These are phyloP conservation scores for Drosophila suzukii DNA, from an alignment of 1,140 invertebrate species.

Conservation along the genomic window DNA sequence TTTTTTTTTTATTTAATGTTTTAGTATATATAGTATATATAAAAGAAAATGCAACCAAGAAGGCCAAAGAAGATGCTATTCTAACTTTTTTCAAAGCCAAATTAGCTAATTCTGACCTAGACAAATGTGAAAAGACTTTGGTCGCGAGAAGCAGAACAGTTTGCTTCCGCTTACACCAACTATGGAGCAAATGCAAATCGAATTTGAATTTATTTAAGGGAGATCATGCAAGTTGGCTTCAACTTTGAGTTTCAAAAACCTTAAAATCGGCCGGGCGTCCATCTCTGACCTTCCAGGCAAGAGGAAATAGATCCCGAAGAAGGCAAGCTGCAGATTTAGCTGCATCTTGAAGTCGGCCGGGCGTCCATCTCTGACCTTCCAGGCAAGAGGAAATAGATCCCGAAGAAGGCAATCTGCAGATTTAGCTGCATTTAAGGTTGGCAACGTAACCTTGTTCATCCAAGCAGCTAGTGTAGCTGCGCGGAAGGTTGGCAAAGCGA, in stretches of 20 bases:
- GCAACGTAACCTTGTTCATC: neutral
- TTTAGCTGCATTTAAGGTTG: neutral
- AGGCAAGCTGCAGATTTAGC: neutral
- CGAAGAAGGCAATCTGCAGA: neutral
- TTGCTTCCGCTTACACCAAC: neutral
- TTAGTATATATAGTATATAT: too few species aligned
- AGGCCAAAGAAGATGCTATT: neutral
- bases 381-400: neutral
- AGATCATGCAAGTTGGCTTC: neutral
- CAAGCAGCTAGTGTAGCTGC: neutral
- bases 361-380: neutral
- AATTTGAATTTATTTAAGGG: neutral
- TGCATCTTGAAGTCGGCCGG: neutral
- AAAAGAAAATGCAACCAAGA: too few species aligned
- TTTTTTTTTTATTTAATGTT: too few species aligned
- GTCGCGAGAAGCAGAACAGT: neutral
- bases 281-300: neutral
- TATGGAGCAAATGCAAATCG: neutral
- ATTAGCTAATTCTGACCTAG: neutral
- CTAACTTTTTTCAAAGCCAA: neutral
- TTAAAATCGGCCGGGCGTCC: neutral
- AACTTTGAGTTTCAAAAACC: neutral
- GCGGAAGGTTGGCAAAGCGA: neutral
- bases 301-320: neutral
- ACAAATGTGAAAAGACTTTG: neutral